A percentile compares a stretch with the other conserved stretches of the same genome.
Conservation (phyloP, 2,113 vertebrate species). For the Dipodomys merriami region DNA sequence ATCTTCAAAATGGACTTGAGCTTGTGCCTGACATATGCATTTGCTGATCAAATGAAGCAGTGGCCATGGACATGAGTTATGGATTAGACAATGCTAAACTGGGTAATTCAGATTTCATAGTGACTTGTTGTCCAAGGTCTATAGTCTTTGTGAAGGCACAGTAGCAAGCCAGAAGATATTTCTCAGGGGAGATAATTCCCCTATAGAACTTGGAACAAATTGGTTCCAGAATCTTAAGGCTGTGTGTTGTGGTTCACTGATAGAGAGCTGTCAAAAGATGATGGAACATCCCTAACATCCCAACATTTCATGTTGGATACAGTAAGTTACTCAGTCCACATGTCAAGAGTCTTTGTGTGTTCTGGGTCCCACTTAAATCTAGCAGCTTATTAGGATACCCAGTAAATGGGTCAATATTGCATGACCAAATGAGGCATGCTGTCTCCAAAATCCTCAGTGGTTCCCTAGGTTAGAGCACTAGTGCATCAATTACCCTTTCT, state of each 20-base stretch:
- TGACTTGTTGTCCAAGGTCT: background rate
- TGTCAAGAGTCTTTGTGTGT: background rate
- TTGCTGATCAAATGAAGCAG: background rate
- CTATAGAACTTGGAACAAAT: background rate
- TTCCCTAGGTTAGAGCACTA: background rate
- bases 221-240: background rate
- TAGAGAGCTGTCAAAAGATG: background rate
- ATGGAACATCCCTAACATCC: background rate
- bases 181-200: constrained; percentile 1
- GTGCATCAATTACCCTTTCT: background rate
- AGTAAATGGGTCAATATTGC: background rate
- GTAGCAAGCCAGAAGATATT: background rate
- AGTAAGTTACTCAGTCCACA: background rate
- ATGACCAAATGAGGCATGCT: background rate
- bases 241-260: background rate
- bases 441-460: background rate
- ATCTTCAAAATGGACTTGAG: background rate
- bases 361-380: background rate
- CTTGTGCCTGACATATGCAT: background rate
- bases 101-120: background rate
- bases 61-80: background rate
- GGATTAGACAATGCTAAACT: background rate
- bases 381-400: background rate
- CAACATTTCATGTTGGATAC: background rate
- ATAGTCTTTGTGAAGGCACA: background rate